Conservation (phyloP, 2,113 vertebrate species). For the Anthoscopus minutus region DNA sequence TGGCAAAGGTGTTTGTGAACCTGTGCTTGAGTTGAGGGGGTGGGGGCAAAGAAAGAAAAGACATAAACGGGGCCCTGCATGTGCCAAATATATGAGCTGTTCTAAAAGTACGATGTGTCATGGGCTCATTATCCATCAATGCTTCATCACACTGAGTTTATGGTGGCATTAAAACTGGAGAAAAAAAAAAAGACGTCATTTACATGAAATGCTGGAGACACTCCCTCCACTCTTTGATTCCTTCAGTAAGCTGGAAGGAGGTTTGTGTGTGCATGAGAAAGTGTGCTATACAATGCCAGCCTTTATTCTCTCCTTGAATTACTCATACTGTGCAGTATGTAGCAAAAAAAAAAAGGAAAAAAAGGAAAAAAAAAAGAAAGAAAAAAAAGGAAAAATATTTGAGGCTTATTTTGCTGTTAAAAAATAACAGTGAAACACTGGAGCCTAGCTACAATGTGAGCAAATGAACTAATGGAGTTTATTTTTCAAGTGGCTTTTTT, state of each 20-base stretch:
- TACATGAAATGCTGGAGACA: slow-evolving; percentile 53
- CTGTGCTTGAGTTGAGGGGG: rapidly evolving
- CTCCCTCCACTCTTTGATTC: slow-evolving; percentile 61
- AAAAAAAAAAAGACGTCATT: slow-evolving; percentile 53
- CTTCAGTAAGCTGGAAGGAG: slow-evolving; percentile 61
- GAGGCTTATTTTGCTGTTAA: slow-evolving; percentile 31
- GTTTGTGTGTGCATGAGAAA: slow-evolving; percentile 50
- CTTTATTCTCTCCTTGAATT: slow-evolving; percentile 65
- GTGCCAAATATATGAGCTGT: slow-evolving; percentile 19
- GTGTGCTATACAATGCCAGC: slow-evolving; percentile 53
- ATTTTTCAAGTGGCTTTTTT: not conserved
- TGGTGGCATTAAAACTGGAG: slow-evolving; percentile 52
- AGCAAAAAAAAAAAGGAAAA: not conserved
- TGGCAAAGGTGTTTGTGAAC: not conserved
- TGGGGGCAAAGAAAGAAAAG: not conserved
- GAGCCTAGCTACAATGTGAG: not conserved
- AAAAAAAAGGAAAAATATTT: not conserved
- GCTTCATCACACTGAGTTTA: slow-evolving; percentile 55
- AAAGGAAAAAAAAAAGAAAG: not conserved
- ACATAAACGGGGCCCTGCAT: not conserved
- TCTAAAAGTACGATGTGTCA: slow-evolving; percentile 20
- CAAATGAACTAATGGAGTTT: not conserved
- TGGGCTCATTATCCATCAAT: slow-evolving; percentile 46
- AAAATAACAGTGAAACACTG: slow-evolving; percentile 36
- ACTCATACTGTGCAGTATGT: slow-evolving; percentile 62